Percentiles rank a stretch among this genome's conserved stretches.
Evolutionary conservation across 2,888 invertebrate genomes (phyloP).

Genomic region (Agrotis exclamationis): DNA sequence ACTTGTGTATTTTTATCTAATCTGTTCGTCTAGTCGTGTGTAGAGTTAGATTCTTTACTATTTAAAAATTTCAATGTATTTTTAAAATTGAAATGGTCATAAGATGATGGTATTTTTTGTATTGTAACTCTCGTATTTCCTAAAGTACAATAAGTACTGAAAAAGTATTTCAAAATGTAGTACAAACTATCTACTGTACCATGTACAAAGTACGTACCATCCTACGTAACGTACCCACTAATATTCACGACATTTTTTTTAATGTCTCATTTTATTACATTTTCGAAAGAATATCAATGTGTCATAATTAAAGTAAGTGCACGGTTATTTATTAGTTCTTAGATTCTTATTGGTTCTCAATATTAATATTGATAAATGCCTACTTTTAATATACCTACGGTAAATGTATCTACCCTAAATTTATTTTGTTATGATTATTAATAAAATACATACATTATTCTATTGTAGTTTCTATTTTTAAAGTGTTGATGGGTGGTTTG

Average conservation of each 20-base stretch:
- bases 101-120: constrained; percentile 54
- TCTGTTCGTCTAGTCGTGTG: constrained; percentile 65
- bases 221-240: constrained; percentile 18
- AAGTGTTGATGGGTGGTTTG: not conserved
- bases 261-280: constrained; percentile 19
- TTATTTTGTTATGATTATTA: constrained; percentile 69
- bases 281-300: constrained; percentile 52
- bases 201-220: constrained; percentile 34
- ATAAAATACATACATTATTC: constrained; percentile 61
- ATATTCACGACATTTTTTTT: constrained; percentile 7
- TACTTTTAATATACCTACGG: constrained; percentile 47
- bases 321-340: constrained; percentile 56
- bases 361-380: constrained; percentile 42
- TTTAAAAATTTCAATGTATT: constrained; percentile 37
- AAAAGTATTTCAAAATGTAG: constrained; percentile 36
- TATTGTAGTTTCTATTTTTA: constrained; percentile 31
- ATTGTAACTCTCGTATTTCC: constrained; percentile 30
- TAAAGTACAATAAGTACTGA: constrained; percentile 24
- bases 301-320: constrained; percentile 62
- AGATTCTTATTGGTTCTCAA: constrained; percentile 57
- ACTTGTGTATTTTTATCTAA: constrained; percentile 58
- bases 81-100: constrained; percentile 49
- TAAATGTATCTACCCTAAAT: constrained; percentile 56
- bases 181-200: constrained; percentile 41
- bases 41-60: constrained; percentile 63